Percentiles rank a stretch among this genome's conserved stretches.
These are phyloP conservation scores for Tangachromis dhanisi DNA, from an alignment of 2,113 vertebrate genomes.

Conservation along the genomic window DNA sequence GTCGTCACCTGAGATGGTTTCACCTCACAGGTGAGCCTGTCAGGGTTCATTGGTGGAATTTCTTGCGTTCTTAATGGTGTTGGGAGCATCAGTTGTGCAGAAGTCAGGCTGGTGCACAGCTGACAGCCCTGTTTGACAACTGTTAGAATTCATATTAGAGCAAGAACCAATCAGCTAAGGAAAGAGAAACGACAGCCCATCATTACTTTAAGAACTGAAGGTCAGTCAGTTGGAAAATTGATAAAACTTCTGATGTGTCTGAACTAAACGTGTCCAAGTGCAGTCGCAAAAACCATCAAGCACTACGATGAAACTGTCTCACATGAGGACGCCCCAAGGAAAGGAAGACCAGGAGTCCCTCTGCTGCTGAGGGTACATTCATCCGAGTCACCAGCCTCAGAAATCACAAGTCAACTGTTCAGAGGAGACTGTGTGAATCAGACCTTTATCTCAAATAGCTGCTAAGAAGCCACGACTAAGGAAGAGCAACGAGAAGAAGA, in stretches of 20 bases:
- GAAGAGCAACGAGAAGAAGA: background rate
- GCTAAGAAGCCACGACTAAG: background rate
- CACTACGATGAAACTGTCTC: background rate
- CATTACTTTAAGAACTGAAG: background rate
- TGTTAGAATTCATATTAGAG: background rate
- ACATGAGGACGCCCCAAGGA: background rate
- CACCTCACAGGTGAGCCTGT: background rate
- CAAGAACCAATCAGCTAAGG: background rate
- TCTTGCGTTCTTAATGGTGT: accelerated
- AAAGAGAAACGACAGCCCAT: background rate
- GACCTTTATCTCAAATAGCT: background rate
- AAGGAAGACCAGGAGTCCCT: background rate
- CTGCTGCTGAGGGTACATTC: background rate
- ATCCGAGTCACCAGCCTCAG: background rate
- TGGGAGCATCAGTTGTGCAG: background rate
- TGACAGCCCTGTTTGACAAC: background rate
- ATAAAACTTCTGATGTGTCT: background rate
- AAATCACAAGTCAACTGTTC: background rate
- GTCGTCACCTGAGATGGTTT: background rate
- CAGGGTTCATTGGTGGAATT: background rate
- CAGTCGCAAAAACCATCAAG: background rate
- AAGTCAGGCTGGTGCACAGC: background rate
- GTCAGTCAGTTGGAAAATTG: background rate
- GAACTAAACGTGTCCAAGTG: background rate
- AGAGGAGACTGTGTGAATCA: background rate